Conservation (phyloP, 2,888 invertebrate species). For the Anthoptus insignis region DNA sequence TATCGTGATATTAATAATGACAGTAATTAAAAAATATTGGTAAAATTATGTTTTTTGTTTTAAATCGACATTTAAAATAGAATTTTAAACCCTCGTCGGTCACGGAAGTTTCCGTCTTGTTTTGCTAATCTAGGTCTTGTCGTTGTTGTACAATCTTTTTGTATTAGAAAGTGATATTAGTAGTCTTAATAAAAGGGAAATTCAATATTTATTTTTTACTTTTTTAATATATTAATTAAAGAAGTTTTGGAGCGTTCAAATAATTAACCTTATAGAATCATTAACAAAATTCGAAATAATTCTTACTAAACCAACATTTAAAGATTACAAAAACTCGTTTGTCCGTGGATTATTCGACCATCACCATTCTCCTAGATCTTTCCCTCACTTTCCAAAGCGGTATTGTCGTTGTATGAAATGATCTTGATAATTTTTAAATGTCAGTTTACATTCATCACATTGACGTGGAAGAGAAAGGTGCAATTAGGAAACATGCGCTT, state of each 20-base stretch:
- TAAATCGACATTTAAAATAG: slow-evolving; percentile 29
- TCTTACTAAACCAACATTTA: slow-evolving; percentile 23
- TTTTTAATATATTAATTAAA: too few relatives aligned
- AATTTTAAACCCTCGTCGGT: slow-evolving; percentile 20
- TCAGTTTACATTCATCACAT: slow-evolving; percentile 18
- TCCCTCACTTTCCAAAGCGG: slow-evolving; percentile 24
- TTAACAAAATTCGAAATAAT: too few relatives aligned
- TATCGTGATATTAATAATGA: too few relatives aligned
- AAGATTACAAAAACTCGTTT: slow-evolving; percentile 23
- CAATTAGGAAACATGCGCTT: slow-evolving; percentile 22
- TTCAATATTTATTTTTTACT: too few relatives aligned
- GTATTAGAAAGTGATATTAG: too few relatives aligned
- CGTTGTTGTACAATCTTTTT: not conserved
- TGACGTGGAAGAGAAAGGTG: slow-evolving; percentile 30
- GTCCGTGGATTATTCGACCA: slow-evolving; percentile 19
- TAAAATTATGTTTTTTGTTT: too few relatives aligned
- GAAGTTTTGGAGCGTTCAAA: too few relatives aligned
- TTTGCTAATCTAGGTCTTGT: slow-evolving; percentile 21
- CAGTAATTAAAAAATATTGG: too few relatives aligned
- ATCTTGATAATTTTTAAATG: slow-evolving; percentile 24
- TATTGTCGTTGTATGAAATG: slow-evolving; percentile 12
- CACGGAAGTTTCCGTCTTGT: slow-evolving; percentile 17
- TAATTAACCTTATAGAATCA: too few relatives aligned
- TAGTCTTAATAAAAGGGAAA: too few relatives aligned
- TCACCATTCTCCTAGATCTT: slow-evolving; percentile 23